These are phyloP conservation scores for Lucifuga dentata DNA, from an alignment of 2,113 vertebrate genomes.

Conservation along the genomic window DNA sequence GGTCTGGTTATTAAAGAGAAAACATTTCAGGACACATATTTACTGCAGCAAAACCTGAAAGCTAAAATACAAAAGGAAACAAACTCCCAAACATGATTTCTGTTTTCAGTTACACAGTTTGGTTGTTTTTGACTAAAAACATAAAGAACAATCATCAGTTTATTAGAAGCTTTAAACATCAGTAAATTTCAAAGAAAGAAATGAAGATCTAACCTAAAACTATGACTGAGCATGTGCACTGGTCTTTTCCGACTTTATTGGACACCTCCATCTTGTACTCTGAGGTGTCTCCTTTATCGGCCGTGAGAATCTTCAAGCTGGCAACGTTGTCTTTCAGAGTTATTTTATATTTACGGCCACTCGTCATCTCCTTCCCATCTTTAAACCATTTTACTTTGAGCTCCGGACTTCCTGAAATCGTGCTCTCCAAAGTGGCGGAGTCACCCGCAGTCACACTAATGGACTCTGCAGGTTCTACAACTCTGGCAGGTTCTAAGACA, in stretches of 20 bases:
- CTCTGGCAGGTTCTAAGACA: constrained; percentile 94
- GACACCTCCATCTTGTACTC: constrained; percentile 94
- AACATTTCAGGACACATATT: constrained; percentile 41
- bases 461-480: constrained; percentile 91
- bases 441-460: constrained; percentile 96
- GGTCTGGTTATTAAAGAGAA: constrained; percentile 88
- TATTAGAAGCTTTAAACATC: background rate
- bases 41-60: too few relatives aligned
- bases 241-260: constrained; percentile 94
- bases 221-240: constrained; percentile 90
- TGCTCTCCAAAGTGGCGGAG: constrained; percentile 92
- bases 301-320: constrained; percentile 91
- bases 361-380: constrained; percentile 90
- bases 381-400: constrained; percentile 97
- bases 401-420: constrained; percentile 92
- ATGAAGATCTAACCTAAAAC: constrained; percentile 90
- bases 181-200: constrained; percentile 13
- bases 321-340: constrained; percentile 93
- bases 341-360: constrained; percentile 95
- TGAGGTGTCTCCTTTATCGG: constrained; percentile 91
- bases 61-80: too few relatives aligned
- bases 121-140: too few relatives aligned
- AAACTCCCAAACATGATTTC: too few relatives aligned
- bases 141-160: too few relatives aligned
- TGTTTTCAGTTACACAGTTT: too few relatives aligned